phyloP scores from a whole-genome alignment of 2,797 vertebrate species.

The Margarornis squamiger region DNA sequence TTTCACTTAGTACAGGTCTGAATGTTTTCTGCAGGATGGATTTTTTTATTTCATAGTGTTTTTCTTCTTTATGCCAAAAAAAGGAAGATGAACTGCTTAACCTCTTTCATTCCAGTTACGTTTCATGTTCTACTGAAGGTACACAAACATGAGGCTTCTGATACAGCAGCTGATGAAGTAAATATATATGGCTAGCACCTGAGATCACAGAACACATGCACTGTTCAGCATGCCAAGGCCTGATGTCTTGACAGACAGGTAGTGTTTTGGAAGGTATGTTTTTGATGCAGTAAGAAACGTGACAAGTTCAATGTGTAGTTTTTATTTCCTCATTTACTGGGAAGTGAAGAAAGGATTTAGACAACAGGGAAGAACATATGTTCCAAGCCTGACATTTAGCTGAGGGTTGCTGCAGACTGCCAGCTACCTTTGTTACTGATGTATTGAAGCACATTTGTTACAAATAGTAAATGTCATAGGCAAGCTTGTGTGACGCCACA shows the following conservation, averaged over 20 bases:
- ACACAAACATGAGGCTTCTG: not conserved
- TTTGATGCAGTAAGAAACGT: not conserved
- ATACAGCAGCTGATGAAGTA: not conserved
- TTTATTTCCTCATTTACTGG: constrained; percentile 26
- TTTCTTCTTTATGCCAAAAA: not conserved
- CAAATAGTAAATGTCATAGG: not conserved
- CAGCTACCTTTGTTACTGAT: not conserved
- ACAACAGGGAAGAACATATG: not conserved
- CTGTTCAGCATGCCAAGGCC: not conserved
- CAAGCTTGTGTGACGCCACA: not conserved
- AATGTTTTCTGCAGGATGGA: not conserved
- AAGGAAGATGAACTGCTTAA: not conserved
- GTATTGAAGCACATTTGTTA: not conserved
- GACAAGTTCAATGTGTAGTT: not conserved
- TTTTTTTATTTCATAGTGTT: not conserved
- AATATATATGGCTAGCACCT: constrained; percentile 2
- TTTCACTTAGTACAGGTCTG: not conserved
- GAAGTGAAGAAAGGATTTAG: not conserved
- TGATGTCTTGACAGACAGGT: not conserved
- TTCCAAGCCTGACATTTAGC: not conserved
- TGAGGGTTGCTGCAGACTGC: not conserved
- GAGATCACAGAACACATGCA: not conserved
- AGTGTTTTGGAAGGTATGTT: constrained; percentile 11
- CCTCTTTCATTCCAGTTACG: not conserved
- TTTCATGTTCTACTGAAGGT: not conserved